Evolutionary conservation across 2,113 vertebrate genomes (phyloP).

Genomic region (Perognathus longimembris): DNA sequence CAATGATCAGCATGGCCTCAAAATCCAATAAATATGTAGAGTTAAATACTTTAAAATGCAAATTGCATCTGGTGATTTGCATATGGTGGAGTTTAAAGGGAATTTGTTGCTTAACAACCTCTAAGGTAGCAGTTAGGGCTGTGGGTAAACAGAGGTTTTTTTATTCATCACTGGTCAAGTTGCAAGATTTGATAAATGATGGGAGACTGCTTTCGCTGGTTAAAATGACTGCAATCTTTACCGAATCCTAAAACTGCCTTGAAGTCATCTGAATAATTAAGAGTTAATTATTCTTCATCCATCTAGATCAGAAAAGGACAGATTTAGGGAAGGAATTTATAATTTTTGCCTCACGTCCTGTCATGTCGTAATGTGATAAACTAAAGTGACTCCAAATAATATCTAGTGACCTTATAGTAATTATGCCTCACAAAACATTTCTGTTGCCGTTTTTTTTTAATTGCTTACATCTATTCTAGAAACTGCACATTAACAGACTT

Average conservation of each 20-base stretch:
- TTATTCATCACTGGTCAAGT: constrained; percentile 97
- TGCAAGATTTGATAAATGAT: constrained; percentile 96
- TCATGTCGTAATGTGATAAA: constrained; percentile 99
- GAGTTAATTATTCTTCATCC: constrained; percentile 99
- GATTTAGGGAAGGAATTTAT: constrained; percentile 99
- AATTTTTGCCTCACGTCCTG: constrained; percentile 97
- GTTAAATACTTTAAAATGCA: constrained; percentile 99
- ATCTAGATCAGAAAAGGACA: constrained; percentile 99
- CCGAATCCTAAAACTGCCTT: constrained; percentile 98
- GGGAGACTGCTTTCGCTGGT: constrained; percentile 94
- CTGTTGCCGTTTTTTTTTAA: constrained; percentile 95
- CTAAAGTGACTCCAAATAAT: constrained; percentile 99
- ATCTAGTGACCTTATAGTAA: constrained; percentile 99
- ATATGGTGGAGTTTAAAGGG: constrained; percentile 99
- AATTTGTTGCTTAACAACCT: constrained; percentile 98
- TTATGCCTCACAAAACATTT: constrained; percentile 96
- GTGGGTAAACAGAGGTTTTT: constrained; percentile 91
- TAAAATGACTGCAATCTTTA: constrained; percentile 95
- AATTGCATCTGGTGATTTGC: constrained; percentile 97
- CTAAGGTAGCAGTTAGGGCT: constrained; percentile 95
- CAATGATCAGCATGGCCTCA: constrained; percentile 99
- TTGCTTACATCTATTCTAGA: constrained; percentile 95
- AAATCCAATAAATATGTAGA: constrained; percentile 99
- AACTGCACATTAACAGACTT: constrained; percentile 93
- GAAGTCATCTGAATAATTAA: constrained; percentile 99